Base-by-base conservation (phyloP, 2,113 vertebrate genomes). In the Pogona vitticeps region DNA sequence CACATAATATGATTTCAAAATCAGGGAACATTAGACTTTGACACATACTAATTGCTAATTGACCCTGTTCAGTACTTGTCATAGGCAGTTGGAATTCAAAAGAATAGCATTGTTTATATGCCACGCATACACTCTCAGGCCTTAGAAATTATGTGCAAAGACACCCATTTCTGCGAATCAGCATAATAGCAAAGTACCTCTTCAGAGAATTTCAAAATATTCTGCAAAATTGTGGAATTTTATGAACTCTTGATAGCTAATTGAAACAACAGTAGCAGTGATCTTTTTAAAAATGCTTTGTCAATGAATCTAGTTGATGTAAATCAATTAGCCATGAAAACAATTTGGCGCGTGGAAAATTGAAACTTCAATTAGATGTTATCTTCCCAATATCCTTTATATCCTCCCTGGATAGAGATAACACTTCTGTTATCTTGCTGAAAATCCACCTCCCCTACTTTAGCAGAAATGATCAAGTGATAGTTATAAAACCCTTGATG, bases 401-500 rank as follows among this genome's bases (percentile, higher is more conserved):
- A 96, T 95, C 93, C 94, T 95, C 93, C 94, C 95, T 90, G 93
- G 91, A 80, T 79, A 92, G 93, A 97, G 97, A 97, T 97, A 97
- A 97, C 95, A 94, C 94, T 92, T 94, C 91, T 94, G 94, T 97
- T 97, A 97, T 97, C 97, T 96, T 90, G 18, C 94, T 89, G 91
- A 94, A 92, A 96, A 97, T 96, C 96, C 96, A 96, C 94, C 94
- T 95, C 94, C 94, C 90, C 94, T 96, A 95, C 95, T 97, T 96
- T 94, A 95, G 96, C 95, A 96, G 96, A 96, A 97, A 96, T 96
- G 96, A 97, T 97, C 96, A 97, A 97, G 94, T 96, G 96, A 97
- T 97, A 96, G 97, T 96, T 96, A 92, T 95, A 95, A 96, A 95
- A 94, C 93, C 95, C 95, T 96, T 96, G 94, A 94, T 94, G 94